A percentile compares a stretch with the other conserved stretches of the same genome.
These are phyloP conservation scores for Sepioteuthis lessoniana DNA, from an alignment of 2,888 invertebrate genomes.

Conservation along the genomic window DNA sequence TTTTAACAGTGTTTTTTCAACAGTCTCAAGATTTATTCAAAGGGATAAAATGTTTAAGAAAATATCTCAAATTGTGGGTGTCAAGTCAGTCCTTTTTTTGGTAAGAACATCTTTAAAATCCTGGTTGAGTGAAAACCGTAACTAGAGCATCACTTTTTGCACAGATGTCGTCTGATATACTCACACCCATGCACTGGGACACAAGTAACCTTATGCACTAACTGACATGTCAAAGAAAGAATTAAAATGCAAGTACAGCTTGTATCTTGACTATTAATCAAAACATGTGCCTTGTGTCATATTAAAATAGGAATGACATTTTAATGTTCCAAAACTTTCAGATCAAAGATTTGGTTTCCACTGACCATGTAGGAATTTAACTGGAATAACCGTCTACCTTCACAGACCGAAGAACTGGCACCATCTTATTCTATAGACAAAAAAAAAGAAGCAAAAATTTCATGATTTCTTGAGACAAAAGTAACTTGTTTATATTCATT, in stretches of 20 bases:
- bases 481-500: too few relatives aligned
- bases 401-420: not conserved
- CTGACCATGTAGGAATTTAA: not conserved
- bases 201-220: not conserved
- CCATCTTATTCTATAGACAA: not conserved
- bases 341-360: not conserved
- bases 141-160: not conserved
- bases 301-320: slow-evolving; percentile 41
- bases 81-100: not conserved
- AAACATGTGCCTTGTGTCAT: not conserved
- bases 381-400: not conserved
- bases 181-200: not conserved
- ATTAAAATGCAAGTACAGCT: not conserved
- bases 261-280: not conserved
- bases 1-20: too few relatives aligned
- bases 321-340: not conserved
- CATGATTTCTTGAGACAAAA: too few relatives aligned
- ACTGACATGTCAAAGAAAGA: not conserved
- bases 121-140: not conserved
- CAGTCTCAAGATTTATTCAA: too few relatives aligned
- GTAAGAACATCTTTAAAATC: not conserved
- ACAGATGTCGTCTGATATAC: not conserved
- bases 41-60: too few relatives aligned
- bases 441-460: too few relatives aligned
- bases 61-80: not conserved